Evolutionary conservation across 2,888 invertebrate species (phyloP).

Genomic region (Drosophila differens): DNA sequence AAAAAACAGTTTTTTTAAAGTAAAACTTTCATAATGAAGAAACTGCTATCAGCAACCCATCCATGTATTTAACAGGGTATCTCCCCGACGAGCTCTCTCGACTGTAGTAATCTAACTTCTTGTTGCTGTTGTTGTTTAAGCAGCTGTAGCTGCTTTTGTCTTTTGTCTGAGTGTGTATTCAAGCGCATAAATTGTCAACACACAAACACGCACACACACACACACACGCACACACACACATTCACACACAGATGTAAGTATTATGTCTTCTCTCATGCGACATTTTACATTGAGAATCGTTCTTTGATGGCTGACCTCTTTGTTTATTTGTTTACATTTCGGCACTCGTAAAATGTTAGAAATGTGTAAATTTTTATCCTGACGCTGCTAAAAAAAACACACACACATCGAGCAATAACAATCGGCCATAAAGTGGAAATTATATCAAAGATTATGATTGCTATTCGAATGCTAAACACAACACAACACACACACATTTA

Average conservation of each 20-base stretch:
- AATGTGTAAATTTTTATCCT: conserved; percentile 73
- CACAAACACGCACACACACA: conserved; percentile 24
- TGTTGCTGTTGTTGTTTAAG: conserved; percentile 24
- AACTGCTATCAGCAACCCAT: background rate
- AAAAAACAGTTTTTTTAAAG: background rate
- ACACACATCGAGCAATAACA: conserved; percentile 53
- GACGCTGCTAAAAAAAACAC: conserved; percentile 9
- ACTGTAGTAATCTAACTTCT: background rate
- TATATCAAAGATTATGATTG: conserved; percentile 79
- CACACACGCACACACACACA: conserved; percentile 17
- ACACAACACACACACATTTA: conserved; percentile 36
- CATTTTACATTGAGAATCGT: conserved; percentile 75
- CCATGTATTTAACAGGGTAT: background rate
- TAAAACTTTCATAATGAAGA: background rate
- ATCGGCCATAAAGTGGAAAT: conserved; percentile 73
- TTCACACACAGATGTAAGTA: background rate
- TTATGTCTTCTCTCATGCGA: conserved; percentile 30
- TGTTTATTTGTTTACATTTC: conserved; percentile 77
- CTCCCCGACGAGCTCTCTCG: background rate
- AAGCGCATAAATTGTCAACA: conserved; percentile 71
- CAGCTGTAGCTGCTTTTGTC: conserved; percentile 19
- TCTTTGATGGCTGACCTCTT: conserved; percentile 71
- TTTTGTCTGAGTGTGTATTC: conserved; percentile 66
- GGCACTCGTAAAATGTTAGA: conserved; percentile 72
- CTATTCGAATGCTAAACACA: conserved; percentile 43